Evolutionary conservation across 2,797 vertebrate species (phyloP), one percentile per base, ranked within the genome.

Genomic region (Hydrophis major): DNA sequence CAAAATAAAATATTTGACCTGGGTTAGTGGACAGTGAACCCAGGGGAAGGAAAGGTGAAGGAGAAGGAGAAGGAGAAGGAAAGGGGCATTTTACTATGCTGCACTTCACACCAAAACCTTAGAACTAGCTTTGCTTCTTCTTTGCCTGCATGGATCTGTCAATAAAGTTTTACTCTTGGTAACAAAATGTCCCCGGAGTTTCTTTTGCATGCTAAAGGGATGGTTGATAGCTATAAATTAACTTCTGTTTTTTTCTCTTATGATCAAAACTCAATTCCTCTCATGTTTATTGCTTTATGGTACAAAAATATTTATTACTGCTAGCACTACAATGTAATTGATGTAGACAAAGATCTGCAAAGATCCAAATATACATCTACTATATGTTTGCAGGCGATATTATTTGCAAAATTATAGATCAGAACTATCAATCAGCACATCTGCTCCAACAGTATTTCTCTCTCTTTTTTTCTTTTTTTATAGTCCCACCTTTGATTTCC

Each of bases 401-500:
- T 47, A 83, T 83, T 83, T 83, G 37, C 37, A 69, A 27, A 69
- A 56, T 14, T 27, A 42, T 53, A 61, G 56, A 53, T 18, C 1
- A 16, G 42, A 57, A 13, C 18, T 0, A 0, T 87, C 5, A 0
- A 74, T 18, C 66, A 74, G 14, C n/a, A 69, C 0, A 2, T 55
- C 18, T 57, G 32, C n/a, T 87, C 16, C 2, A 89, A 78, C 27
- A 55, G 27, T 87, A 32, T 10, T 63, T 93, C 55, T 0, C 4
- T 57, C 91, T n/a, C 59, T 27, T 55, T 93, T 59, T 90, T 50
- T 57, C 57, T 89, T 6, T 55, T 53, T 94, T 63, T 92, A 47
- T 96, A 99, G 99, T 99, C 16, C 98, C 99, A 13, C 99, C 99
- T 0, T 97, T 98, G 2, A 99, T 99, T 96, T 98, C 98, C 90